These are phyloP conservation scores for Anthopleura xanthogrammica DNA, from an alignment of 92 coral and sea anemone genomes.

Conservation along the genomic window DNA sequence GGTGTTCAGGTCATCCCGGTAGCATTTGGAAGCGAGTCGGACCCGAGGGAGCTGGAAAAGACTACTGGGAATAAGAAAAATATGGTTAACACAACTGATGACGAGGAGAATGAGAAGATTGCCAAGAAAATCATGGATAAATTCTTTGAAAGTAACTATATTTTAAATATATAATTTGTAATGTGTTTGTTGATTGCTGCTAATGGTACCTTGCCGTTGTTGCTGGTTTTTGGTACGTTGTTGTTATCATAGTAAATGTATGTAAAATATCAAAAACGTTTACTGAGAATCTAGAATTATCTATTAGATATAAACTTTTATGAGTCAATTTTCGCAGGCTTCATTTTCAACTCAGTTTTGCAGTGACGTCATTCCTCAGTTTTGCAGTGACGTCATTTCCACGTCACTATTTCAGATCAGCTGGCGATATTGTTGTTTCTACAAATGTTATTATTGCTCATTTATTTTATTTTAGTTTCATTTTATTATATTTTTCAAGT, in stretches of 20 bases:
- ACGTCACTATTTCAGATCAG: too few relatives aligned
- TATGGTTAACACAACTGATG: constrained; percentile 40
- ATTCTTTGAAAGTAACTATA: constrained; percentile 50
- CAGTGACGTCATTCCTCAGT: not conserved
- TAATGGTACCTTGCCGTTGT: not conserved
- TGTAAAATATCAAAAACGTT: too few relatives aligned
- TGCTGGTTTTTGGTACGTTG: not conserved
- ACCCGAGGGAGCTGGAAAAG: constrained; percentile 50
- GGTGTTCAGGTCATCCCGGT: constrained; percentile 67
- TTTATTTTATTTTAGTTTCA: not conserved
- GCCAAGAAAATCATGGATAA: constrained; percentile 64
- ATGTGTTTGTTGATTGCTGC: not conserved
- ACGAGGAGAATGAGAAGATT: constrained; percentile 49
- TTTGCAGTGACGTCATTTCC: not conserved
- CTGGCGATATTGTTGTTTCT: too few relatives aligned
- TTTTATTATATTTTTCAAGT: too few relatives aligned
- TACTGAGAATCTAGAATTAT: too few relatives aligned
- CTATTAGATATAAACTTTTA: too few relatives aligned
- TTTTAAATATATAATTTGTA: not conserved
- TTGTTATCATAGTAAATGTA: too few relatives aligned
- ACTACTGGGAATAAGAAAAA: constrained; percentile 54
- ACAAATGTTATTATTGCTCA: not conserved
- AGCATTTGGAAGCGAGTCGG: constrained; percentile 58
- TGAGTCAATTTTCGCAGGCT: not conserved
- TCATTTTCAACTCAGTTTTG: not conserved